These are phyloP conservation scores for Pammene fasciana DNA, from an alignment of 2,888 invertebrate species.

Conservation along the genomic window DNA sequence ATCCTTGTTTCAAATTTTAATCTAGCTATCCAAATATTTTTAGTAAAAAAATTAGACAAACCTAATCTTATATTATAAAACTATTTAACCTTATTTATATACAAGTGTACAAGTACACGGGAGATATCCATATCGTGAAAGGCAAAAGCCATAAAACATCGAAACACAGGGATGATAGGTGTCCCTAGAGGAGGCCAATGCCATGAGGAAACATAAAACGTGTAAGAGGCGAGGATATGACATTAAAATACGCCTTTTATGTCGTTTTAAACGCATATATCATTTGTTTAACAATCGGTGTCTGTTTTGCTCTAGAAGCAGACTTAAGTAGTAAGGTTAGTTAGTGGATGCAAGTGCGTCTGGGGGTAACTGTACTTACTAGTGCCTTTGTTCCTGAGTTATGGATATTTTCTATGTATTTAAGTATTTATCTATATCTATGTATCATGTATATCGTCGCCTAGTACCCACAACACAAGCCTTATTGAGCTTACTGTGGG, in stretches of 20 bases:
- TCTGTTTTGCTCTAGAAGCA: not conserved
- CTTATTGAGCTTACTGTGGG: too few species aligned
- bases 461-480: too few species aligned
- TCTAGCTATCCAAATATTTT: too few species aligned
- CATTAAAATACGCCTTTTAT: conserved; percentile 7
- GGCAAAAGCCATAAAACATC: conserved; percentile 27
- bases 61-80: too few species aligned
- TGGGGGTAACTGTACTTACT: too few species aligned
- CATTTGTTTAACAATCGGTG: not conserved
- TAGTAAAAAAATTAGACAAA: too few species aligned
- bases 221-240: not conserved
- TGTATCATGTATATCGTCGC: too few species aligned
- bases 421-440: too few species aligned
- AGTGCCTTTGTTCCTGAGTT: too few species aligned
- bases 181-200: conserved; percentile 7
- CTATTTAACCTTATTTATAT: too few species aligned
- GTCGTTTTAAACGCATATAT: conserved; percentile 14
- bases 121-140: conserved; percentile 13
- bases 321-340: not conserved
- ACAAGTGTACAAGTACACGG: conserved; percentile 13
- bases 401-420: too few species aligned
- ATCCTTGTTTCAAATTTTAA: too few species aligned
- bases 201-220: conserved; percentile 13
- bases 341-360: not conserved
- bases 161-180: conserved; percentile 12